phyloP scores from a whole-genome alignment of 37 sponge, comb jelly and placozoan species.

The Oscarella lobularis region DNA sequence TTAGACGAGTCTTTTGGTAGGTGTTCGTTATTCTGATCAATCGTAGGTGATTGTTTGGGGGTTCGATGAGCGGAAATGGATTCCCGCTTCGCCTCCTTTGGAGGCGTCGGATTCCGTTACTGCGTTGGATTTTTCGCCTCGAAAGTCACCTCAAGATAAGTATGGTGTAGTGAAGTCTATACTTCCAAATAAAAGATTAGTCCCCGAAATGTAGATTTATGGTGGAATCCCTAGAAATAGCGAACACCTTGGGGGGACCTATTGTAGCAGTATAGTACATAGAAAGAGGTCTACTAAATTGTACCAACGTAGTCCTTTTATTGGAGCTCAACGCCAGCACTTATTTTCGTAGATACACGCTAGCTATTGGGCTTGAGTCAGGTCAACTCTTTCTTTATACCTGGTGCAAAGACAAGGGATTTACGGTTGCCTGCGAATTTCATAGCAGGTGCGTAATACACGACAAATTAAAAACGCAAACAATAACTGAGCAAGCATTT shows the following conservation, averaged over 20 bases:
- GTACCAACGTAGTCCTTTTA: neutral
- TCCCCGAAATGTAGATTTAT: no score
- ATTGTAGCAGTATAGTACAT: no score
- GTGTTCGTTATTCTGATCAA: neutral
- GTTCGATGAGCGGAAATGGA: conserved; percentile 6
- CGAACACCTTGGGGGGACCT: no score
- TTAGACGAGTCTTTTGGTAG: neutral
- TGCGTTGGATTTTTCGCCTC: conserved; percentile 62
- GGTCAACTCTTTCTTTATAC: conserved; percentile 25
- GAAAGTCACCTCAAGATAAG: neutral
- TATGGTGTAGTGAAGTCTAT: neutral
- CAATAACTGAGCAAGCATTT: no score
- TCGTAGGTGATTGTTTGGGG: conserved; percentile 54
- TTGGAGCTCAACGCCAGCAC: neutral
- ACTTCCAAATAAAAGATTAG: no score
- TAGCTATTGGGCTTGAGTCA: conserved; percentile 51
- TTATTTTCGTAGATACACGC: conserved; percentile 24
- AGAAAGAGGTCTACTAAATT: no score
- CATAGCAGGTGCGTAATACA: no score
- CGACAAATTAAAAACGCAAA: no score
- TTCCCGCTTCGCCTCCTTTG: conserved; percentile 35
- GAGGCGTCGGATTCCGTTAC: conserved; percentile 38
- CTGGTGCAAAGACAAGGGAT: conserved; percentile 4
- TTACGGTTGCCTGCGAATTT: no score
- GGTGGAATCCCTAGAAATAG: no score